Conservation (phyloP, 2,888 invertebrate species). For the Panzeria rudis region DNA sequence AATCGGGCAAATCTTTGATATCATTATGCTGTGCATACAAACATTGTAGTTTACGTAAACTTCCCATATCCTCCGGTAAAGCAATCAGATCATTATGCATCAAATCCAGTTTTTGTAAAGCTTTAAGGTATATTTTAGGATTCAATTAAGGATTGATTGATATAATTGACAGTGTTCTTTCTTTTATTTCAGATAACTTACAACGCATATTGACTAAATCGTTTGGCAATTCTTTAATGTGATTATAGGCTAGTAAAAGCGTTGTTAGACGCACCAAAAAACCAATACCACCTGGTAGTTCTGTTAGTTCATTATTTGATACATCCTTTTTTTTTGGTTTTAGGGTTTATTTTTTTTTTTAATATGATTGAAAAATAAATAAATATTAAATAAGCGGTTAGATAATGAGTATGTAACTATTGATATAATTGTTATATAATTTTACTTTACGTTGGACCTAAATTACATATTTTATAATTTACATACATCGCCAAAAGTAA, state of each 20-base stretch:
- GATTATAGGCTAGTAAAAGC: conserved; percentile 90
- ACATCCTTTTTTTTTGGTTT: conserved; percentile 86
- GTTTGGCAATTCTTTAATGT: conserved; percentile 89
- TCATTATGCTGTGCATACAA: conserved; percentile 93
- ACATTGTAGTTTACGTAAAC: conserved; percentile 89
- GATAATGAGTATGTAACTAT: conserved; percentile 17
- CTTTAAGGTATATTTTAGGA: conserved; percentile 72
- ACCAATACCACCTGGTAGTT: conserved; percentile 91
- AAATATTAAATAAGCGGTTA: conserved; percentile 42
- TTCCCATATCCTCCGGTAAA: conserved; percentile 88
- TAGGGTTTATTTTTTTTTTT: conserved; percentile 10
- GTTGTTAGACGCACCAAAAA: conserved; percentile 91
- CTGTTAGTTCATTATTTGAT: conserved; percentile 89
- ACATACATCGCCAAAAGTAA: background rate
- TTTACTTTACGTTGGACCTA: background rate
- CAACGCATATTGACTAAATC: conserved; percentile 93
- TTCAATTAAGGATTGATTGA: background rate
- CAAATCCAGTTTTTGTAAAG: conserved; percentile 89
- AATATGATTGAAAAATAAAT: conserved; percentile 49
- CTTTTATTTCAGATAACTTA: conserved; percentile 82
- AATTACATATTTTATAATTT: background rate
- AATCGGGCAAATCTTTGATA: conserved; percentile 89
- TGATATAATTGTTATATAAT: conserved; percentile 2
- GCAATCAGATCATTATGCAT: conserved; percentile 88
- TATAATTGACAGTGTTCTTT: background rate